These are phyloP conservation scores for Pongo abelii DNA, from an alignment of 2,113 vertebrate genomes.

Conservation along the genomic window DNA sequence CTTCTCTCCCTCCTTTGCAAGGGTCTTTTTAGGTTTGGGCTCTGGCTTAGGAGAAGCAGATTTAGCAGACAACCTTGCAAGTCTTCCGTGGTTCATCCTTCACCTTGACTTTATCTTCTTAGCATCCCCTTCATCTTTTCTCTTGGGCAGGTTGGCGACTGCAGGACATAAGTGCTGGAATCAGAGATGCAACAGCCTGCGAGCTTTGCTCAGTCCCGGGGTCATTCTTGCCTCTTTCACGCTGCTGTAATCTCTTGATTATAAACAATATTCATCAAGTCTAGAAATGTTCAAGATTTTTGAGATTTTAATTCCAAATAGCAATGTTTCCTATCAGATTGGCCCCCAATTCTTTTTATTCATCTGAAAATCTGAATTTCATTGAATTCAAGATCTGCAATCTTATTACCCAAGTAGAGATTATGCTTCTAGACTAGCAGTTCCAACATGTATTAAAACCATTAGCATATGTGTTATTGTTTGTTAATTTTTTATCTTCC, in stretches of 20 bases:
- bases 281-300: conserved; percentile 23
- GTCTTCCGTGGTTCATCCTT: neutral
- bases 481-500: neutral
- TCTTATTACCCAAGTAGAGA: neutral
- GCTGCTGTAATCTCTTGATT: neutral
- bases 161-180: neutral
- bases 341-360: neutral
- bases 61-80: neutral
- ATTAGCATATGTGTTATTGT: neutral
- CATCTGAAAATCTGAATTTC: conserved; percentile 24
- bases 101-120: neutral
- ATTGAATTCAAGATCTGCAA: neutral
- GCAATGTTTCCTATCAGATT: neutral
- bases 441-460: neutral
- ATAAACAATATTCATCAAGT: conserved; percentile 4
- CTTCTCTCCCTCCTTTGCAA: neutral
- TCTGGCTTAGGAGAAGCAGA: neutral
- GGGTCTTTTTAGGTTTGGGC: neutral
- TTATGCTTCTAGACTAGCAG: neutral
- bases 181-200: too few species aligned
- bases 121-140: neutral
- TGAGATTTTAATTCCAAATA: neutral
- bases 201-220: too few species aligned
- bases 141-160: neutral
- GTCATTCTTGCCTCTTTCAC: neutral